Conservation (phyloP, 2,113 vertebrate species). For the Pomatostomus ruficeps region DNA sequence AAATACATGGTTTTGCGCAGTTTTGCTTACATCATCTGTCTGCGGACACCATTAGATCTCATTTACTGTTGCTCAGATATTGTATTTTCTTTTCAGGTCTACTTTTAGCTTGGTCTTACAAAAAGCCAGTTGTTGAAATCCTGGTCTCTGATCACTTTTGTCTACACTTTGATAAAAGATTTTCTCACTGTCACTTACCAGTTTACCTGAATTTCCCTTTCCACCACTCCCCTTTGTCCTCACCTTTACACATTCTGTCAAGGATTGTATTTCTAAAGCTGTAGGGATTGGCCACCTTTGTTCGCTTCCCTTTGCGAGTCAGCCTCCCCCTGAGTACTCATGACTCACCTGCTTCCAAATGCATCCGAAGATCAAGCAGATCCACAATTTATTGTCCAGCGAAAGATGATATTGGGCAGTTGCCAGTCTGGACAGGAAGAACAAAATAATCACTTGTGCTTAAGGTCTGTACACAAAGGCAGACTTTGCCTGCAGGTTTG, state of each 20-base stretch:
- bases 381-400: background rate
- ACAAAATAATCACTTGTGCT: background rate
- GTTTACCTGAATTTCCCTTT: background rate
- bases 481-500: background rate
- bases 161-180: background rate
- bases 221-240: background rate
- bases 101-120: background rate
- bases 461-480: background rate
- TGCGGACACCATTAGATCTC: background rate
- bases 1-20: slow-evolving; percentile 4
- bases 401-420: background rate
- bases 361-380: background rate
- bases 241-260: background rate
- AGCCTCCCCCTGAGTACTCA: background rate
- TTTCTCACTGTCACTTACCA: background rate
- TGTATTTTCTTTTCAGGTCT: background rate
- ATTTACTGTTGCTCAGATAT: background rate
- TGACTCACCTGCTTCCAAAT: background rate
- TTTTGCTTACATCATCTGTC: background rate
- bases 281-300: background rate
- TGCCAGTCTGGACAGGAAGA: background rate
- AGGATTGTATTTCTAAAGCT: background rate
- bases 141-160: background rate
- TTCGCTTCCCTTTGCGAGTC: background rate
- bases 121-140: background rate